phyloP scores from a whole-genome alignment of 2,113 vertebrate genomes.

The Alexandromys fortis region DNA sequence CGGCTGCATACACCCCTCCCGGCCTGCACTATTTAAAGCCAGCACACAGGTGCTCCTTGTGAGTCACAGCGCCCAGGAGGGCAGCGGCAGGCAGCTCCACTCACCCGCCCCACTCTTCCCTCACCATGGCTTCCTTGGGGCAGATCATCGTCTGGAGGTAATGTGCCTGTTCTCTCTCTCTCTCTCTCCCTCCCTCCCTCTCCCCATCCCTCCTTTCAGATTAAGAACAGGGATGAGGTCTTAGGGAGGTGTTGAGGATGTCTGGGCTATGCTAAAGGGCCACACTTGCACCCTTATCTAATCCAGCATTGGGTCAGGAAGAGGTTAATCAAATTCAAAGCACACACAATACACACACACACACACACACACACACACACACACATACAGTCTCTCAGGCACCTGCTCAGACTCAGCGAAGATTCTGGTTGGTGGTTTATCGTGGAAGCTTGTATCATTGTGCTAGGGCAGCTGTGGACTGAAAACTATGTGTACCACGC shows the following conservation, averaged over 20 bases:
- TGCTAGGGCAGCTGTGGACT: not conserved
- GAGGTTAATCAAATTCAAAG: not conserved
- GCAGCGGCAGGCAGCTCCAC: not conserved
- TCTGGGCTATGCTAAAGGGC: not conserved
- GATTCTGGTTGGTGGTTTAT: not conserved
- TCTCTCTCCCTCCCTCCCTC: not conserved
- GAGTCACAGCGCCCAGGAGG: slow-evolving; percentile 36
- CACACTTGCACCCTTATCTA: not conserved
- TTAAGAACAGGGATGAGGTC: not conserved
- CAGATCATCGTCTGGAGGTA: slow-evolving; percentile 82
- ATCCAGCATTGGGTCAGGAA: not conserved
- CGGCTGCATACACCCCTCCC: not conserved
- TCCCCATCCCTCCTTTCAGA: not conserved
- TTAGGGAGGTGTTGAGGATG: not conserved
- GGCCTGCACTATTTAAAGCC: slow-evolving; percentile 66
- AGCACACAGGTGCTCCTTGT: not conserved
- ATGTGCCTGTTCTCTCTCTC: not conserved
- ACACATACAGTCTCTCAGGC: not conserved
- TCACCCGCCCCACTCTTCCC: not conserved
- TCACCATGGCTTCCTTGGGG: slow-evolving; percentile 70
- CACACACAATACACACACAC: no score
- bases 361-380: no score
- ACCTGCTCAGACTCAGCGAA: not conserved
- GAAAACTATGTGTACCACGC: not conserved
- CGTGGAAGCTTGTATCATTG: not conserved